Evolutionary conservation across 2,113 vertebrate species (phyloP).

Genomic region (Dasyornis broadbenti): DNA sequence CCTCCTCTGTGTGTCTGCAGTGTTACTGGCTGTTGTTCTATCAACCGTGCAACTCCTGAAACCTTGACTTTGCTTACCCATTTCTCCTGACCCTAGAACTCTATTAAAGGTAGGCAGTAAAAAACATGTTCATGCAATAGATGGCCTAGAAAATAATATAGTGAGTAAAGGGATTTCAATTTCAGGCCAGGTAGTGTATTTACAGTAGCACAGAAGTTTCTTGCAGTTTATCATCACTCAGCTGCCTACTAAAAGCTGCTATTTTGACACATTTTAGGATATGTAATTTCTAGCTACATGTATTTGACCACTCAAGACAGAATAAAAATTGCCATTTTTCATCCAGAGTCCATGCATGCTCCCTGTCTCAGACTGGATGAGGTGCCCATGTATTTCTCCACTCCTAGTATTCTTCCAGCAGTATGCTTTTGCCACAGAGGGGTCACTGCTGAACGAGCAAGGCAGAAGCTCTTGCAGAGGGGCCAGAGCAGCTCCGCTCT

Average conservation of each 20-base stretch:
- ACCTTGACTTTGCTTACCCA: not conserved
- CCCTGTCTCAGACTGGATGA: not conserved
- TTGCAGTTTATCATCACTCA: not conserved
- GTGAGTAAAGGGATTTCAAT: not conserved
- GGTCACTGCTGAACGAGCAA: accelerated
- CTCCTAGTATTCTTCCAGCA: not conserved
- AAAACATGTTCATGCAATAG: not conserved
- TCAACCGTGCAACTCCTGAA: not conserved
- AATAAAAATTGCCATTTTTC: not conserved
- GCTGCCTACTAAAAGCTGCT: not conserved
- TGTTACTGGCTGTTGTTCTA: not conserved
- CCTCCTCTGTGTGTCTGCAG: not conserved
- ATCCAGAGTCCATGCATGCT: not conserved
- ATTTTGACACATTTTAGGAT: not conserved
- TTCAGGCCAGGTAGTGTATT: not conserved
- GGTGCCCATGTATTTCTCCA: not conserved
- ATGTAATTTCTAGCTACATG: not conserved
- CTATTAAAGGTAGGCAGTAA: not conserved
- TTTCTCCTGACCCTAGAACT: not conserved
- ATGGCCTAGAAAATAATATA: not conserved
- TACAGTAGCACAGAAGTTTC: not conserved
- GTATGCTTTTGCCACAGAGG: not conserved
- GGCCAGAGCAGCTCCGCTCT: not conserved
- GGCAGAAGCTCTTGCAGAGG: not conserved
- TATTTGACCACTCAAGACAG: not conserved